Evolutionary conservation across 2,888 invertebrate species (phyloP).

Genomic region (Drosophila formosana): DNA sequence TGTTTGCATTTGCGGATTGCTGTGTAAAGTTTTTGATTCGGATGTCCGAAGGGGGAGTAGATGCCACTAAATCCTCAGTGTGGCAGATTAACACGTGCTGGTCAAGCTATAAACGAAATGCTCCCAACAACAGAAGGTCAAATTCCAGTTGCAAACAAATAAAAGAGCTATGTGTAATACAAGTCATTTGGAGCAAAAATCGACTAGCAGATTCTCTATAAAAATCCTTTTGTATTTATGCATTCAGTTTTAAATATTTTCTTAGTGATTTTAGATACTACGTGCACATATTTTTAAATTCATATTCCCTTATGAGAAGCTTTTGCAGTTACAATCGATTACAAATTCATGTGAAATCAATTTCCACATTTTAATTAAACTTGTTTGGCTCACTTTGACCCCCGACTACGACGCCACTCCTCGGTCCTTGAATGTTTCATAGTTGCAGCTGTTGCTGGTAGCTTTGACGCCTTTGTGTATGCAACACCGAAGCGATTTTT

Average conservation of each 20-base stretch:
- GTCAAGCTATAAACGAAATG: conserved; percentile 38
- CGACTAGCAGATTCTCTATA: background rate
- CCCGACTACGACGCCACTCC: background rate
- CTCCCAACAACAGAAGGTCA: conserved; percentile 63
- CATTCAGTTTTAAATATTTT: background rate
- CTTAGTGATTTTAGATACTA: background rate
- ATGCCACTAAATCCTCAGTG: conserved; percentile 69
- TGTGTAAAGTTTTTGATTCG: conserved; percentile 43
- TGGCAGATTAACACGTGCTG: conserved; percentile 77
- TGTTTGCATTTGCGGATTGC: conserved; percentile 36
- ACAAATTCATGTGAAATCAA: conserved; percentile 39
- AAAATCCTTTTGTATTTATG: too few relatives aligned
- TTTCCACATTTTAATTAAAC: conserved; percentile 61
- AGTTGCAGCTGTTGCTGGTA: conserved; percentile 7
- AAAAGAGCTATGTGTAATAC: conserved; percentile 18
- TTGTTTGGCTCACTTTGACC: conserved; percentile 13
- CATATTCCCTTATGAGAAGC: background rate
- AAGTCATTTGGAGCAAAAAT: background rate
- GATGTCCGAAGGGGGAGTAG: conserved; percentile 14
- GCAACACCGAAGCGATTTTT: conserved; percentile 10
- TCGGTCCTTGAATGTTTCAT: conserved; percentile 3
- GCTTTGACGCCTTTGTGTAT: conserved; percentile 25
- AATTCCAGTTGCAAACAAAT: conserved; percentile 40
- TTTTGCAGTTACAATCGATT: conserved; percentile 16
- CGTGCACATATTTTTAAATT: background rate